Conservation (phyloP, 2,888 invertebrate genomes). For the Sicus ferrugineus region DNA sequence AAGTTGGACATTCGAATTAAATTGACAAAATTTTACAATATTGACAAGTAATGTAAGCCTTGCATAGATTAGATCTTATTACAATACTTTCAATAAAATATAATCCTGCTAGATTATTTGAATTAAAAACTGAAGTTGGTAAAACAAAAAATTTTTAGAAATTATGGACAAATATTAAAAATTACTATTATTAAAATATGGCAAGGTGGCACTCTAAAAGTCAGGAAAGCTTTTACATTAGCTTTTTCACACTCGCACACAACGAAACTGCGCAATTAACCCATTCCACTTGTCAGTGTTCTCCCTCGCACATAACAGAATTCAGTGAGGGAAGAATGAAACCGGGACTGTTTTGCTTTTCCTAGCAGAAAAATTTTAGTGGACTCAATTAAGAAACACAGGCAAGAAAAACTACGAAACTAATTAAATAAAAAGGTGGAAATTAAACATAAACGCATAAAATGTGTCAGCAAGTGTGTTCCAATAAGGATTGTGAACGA, state of each 20-base stretch:
- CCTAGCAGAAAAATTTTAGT: constrained; percentile 13
- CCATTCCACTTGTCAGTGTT: constrained; percentile 1
- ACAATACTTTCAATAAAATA: no score
- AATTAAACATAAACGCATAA: background rate
- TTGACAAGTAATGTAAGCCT: no score
- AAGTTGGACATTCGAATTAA: no score
- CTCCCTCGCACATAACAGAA: constrained; percentile 8
- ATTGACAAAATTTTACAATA: no score
- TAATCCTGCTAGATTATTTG: no score
- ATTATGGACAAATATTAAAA: no score
- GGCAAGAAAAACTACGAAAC: background rate
- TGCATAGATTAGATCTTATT: no score
- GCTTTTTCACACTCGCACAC: constrained; percentile 21
- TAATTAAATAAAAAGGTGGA: background rate
- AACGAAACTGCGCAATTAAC: constrained; percentile 26
- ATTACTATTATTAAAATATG: no score
- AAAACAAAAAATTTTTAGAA: no score
- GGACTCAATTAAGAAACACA: constrained; percentile 9
- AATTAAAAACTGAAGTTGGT: no score
- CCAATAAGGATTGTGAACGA: background rate
- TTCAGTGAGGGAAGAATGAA: constrained; percentile 1
- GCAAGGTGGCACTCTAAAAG: no score
- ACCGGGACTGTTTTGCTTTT: constrained; percentile 23
- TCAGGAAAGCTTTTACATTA: background rate
- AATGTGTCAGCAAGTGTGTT: background rate